These are phyloP conservation scores for Acronicta aceris DNA, from an alignment of 2,888 invertebrate species.

Conservation along the genomic window DNA sequence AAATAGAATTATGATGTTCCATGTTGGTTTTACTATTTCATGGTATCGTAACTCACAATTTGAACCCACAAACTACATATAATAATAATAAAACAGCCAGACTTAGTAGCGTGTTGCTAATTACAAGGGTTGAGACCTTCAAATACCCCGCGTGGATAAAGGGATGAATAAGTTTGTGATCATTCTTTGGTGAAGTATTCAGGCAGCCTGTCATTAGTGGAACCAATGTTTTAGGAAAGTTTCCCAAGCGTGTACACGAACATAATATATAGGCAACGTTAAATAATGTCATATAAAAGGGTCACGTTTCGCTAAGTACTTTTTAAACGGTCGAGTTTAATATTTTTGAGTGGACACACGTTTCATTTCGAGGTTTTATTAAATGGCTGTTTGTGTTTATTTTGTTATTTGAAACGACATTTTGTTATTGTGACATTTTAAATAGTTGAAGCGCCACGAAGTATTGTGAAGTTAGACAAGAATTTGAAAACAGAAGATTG, in stretches of 20 bases:
- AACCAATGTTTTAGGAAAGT: conserved; percentile 77
- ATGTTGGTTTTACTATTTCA: background rate
- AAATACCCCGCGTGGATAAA: conserved; percentile 70
- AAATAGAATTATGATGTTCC: conserved; percentile 3
- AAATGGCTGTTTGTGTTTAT: conserved; percentile 34
- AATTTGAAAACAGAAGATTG: background rate
- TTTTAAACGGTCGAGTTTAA: conserved; percentile 50
- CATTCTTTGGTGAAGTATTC: conserved; percentile 76
- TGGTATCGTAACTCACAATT: conserved; percentile 14
- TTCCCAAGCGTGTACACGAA: conserved; percentile 59
- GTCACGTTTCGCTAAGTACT: conserved; percentile 65
- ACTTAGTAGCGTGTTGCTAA: conserved; percentile 74
- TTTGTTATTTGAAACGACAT: conserved; percentile 23
- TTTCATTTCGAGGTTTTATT: conserved; percentile 37
- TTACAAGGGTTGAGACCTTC: conserved; percentile 77
- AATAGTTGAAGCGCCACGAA: background rate
- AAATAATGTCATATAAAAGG: conserved; percentile 77
- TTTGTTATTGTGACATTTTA: conserved; percentile 8
- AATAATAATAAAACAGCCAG: conserved; percentile 62
- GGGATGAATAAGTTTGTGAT: conserved; percentile 80
- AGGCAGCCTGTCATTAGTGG: conserved; percentile 77
- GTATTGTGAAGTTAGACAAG: background rate
- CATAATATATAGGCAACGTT: conserved; percentile 62
- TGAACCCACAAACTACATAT: conserved; percentile 39
- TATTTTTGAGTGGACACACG: conserved; percentile 47